These are phyloP conservation scores for Prionace glauca DNA, from an alignment of 2,797 vertebrate genomes.

Conservation along the genomic window DNA sequence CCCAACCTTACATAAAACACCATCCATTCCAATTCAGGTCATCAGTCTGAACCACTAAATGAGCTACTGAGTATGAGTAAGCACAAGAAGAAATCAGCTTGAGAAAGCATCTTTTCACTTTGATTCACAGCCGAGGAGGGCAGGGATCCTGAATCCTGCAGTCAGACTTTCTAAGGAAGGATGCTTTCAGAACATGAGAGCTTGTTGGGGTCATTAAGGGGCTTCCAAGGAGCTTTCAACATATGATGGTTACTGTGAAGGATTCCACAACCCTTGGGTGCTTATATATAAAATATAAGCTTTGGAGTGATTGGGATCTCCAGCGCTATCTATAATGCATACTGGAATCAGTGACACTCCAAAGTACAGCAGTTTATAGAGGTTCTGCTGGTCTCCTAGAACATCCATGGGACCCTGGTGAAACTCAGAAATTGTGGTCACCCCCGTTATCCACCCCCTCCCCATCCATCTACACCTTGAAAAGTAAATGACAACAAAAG, in stretches of 20 bases:
- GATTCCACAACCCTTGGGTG: not conserved
- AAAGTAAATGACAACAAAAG: not conserved
- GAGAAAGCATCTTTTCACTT: not conserved
- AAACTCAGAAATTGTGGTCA: not conserved
- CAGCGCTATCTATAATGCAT: no score
- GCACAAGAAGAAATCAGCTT: not conserved
- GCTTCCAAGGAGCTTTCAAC: no score
- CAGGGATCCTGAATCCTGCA: not conserved
- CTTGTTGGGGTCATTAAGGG: no score
- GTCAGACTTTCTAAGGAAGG: not conserved
- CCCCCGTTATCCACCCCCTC: not conserved
- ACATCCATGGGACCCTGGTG: not conserved
- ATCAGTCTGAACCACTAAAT: not conserved
- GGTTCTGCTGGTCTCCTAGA: not conserved
- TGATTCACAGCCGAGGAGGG: not conserved
- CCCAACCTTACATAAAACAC: not conserved
- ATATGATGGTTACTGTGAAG: not conserved
- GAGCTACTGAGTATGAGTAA: not conserved
- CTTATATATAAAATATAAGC: not conserved
- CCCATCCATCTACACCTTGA: not conserved
- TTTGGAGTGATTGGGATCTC: not conserved
- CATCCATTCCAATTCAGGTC: not conserved
- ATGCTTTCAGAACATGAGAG: not conserved
- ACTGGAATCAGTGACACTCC: not conserved
- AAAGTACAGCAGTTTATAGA: not conserved